Evolutionary conservation across 1,140 invertebrate genomes (phyloP).

Genomic region (Charaxes varanes): DNA sequence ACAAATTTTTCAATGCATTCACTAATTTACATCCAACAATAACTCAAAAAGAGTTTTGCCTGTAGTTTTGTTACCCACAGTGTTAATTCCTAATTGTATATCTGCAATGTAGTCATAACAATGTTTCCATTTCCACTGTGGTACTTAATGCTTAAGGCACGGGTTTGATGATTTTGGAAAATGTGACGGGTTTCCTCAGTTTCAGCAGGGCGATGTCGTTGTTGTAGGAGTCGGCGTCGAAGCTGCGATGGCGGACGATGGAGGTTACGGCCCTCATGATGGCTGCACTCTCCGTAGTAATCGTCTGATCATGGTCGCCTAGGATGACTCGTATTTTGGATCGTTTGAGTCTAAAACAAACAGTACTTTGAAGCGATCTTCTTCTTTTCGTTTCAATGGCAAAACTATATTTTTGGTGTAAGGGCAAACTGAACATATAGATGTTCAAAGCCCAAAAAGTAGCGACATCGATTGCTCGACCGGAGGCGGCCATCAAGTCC

Average conservation of each 20-base stretch:
- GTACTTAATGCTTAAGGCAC: constrained; percentile 51
- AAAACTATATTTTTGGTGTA: too few species aligned
- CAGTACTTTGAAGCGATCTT: too few species aligned
- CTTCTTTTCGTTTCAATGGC: too few species aligned
- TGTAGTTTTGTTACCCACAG: constrained; percentile 21
- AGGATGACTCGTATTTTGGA: constrained; percentile 86
- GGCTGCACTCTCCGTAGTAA: constrained; percentile 83
- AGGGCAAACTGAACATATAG: too few species aligned
- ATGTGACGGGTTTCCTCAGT: constrained; percentile 83
- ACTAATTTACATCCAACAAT: constrained; percentile 23
- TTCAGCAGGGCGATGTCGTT: constrained; percentile 90
- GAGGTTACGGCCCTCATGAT: constrained; percentile 86
- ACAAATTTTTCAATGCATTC: constrained; percentile 14
- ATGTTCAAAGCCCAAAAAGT: too few species aligned
- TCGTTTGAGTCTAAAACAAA: constrained; percentile 79
- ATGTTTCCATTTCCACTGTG: constrained; percentile 17
- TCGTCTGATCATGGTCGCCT: constrained; percentile 86
- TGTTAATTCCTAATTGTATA: constrained; percentile 31
- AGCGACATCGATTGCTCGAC: too few species aligned
- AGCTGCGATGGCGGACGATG: constrained; percentile 86
- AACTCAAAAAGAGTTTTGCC: constrained; percentile 23
- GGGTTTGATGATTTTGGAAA: constrained; percentile 86
- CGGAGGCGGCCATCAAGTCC: too few species aligned
- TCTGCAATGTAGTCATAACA: constrained; percentile 26
- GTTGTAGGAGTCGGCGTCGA: constrained; percentile 89